Base-by-base conservation (phyloP, 64 coral and sea anemone species). In the Hydrozoanthus tunicans region DNA sequence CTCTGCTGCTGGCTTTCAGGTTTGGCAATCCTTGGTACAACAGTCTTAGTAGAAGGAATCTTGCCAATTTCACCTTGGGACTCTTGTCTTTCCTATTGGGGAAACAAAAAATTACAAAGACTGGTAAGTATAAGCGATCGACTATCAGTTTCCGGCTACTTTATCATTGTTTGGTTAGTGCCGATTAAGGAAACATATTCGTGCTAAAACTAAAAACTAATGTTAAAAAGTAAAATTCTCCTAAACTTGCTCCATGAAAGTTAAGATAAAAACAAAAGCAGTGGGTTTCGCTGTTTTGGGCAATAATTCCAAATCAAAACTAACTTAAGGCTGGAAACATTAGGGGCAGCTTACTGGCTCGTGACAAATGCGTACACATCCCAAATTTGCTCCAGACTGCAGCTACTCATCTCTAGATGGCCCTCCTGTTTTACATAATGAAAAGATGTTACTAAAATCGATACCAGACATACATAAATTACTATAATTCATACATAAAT, bases 341-440 rank as follows among this genome's bases (percentile, higher is more conserved):
- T 12, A 54, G 59, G 15, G 57, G 7, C 10, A 3, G 52, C 70
- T 58, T 80, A 95, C 97, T 94, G 95, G 77, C 82, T 79, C 55
- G 94, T 93, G 62, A 99, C 78, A 11, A 91, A 89, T 11, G 92
- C 74, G 77, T 99, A 99, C 53, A 99, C 90, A 62, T 96, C 94
- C 97, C 97, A 99, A 25, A 99, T 79, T 13, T 95, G 92, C 14
- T 96, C 94, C n/a, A 98, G 89, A 76, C 64, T 93, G n/a, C 93
- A 89, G 51, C 91, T 98, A 3, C 77, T 91, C 92, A 98, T 91
- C 52, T 98, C 96, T 11, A 98, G 89, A 51, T 95, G 96, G 9
- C 94, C 91, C 56, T 95, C 96, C 96, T 98, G 64, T 4, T 79
- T 26, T 7, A 64, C 14, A 77, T 73, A 17, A 78, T 15, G 15